phyloP scores from a whole-genome alignment of 1,140 invertebrate species.

The Laupala kohalensis region DNA sequence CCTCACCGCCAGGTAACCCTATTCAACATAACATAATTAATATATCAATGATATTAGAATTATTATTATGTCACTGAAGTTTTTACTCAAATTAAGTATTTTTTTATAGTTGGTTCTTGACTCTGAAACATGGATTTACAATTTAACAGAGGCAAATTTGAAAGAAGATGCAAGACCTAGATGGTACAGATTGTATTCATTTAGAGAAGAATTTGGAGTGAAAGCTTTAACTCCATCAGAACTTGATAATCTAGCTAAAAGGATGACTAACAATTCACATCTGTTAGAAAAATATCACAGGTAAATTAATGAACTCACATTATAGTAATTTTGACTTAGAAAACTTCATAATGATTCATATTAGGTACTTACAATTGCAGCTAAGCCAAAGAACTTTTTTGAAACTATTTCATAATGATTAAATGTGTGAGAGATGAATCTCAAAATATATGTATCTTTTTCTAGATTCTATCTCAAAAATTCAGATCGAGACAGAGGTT shows the following conservation, averaged over 20 bases:
- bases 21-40: neutral
- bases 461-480: constrained; percentile 4
- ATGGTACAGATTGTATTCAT: constrained; percentile 55
- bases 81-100: neutral
- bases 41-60: neutral
- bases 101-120: constrained; percentile 44
- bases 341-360: neutral
- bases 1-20: too few species aligned
- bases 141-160: constrained; percentile 63
- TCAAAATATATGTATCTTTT: too few species aligned
- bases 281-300: constrained; percentile 26
- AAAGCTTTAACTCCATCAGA: constrained; percentile 25
- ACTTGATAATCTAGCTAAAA: constrained; percentile 24
- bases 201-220: constrained; percentile 46
- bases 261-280: constrained; percentile 24
- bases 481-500: neutral
- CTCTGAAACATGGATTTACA: constrained; percentile 58
- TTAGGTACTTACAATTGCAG: neutral
- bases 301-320: constrained; percentile 20
- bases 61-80: neutral
- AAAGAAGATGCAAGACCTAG: constrained; percentile 33
- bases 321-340: too few species aligned
- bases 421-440: too few species aligned
- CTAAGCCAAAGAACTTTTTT: neutral
- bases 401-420: neutral